Evolutionary conservation across 2,888 invertebrate genomes (phyloP), one percentile per base, ranked within the genome.

Genomic region (Diabrotica balteata): DNA sequence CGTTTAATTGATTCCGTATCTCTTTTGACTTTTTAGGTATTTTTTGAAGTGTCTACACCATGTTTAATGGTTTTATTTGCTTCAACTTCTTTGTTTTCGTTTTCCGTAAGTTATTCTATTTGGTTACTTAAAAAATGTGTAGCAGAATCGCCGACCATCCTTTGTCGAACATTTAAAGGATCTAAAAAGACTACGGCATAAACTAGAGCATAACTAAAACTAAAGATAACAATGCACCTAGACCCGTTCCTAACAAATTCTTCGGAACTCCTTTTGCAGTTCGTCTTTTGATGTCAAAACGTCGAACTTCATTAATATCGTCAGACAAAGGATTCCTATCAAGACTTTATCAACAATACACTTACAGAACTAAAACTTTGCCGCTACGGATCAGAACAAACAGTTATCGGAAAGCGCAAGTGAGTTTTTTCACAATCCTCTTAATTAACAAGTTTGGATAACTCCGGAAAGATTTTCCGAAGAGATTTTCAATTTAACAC

Each of bases 371-470:
- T 73, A 70, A 70, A 73, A 75, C 63, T 73, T 52, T 58, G 68
- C 32, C 71, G 72, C 69, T 73, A 64, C 66, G 70, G 69, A 69
- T 58, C 64, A 64, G 57, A 71, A 72, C 72, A 70, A 75, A 72
- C 63, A 68, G 51, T 49, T 52, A 10, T 62, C 55, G 10, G 51
- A 65, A 67, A 66, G 46, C 9, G 66, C 60, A 11, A 42, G 47
- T 42, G 22, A 17, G 59, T 69, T 72, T 73, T 69, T 71, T 73
- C 32, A 66, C 57, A 58, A 51, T 73, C 68, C 72, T 59, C 69
- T 72, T 76, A 75, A 76, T 76, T 76, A 76, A 70, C 73, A 72
- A 76, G 75, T 76, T 75, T 73, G 71, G 73, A 74, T 72, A 72
- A 72, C 69, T 73, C 59, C 50, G 58, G 53, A 67, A 55, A 60